Evolutionary conservation across 2,888 invertebrate genomes (phyloP), one percentile per base, ranked within the genome.

Genomic region (Drosophila anceps): DNA sequence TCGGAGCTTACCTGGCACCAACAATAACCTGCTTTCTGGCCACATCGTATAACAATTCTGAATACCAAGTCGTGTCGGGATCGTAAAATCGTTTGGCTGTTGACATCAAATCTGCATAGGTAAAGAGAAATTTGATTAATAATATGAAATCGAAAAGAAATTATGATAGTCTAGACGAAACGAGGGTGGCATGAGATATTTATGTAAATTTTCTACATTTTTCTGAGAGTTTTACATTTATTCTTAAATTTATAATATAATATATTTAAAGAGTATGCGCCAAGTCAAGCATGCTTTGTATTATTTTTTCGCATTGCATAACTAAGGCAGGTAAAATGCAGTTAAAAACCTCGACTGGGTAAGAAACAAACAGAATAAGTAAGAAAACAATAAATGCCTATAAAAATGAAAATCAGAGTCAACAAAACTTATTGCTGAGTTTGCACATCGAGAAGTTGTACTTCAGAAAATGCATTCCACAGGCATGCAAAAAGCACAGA

Each of bases 21-120:
- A 98, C 97, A 90, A 98, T 95, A 87, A 98, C 94, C 93, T 98
- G 98, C 93, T 96, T 96, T 91, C 97, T 95, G 81, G 96, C 95
- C 69, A 97, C 96, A 94, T 98, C 98, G 93, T 98, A 97, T 66
- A 97, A 94, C 91, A 98, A 94, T 94, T 97, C 96, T 59, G 97
- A 96, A 93, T 96, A 98, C 81, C 96, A 95, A 74, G 95, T 95
- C 81, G 96, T 95, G 82, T 95, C 95, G 73, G 95, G 94, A 92
- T 96, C 95, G 84, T 94, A 94, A 93, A 97, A 98, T 90, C 94
- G 94, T 92, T 95, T 95, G 64, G 95, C 94, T 64, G 94, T 92
- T 89, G 95, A 94, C 93, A 96, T 93, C 82, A 96, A 93, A 94
- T 97, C 97, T 97, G 94, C 12, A 54, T 59, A 62, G 43, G 35